phyloP scores from a whole-genome alignment of 2,113 vertebrate species.

The Protobothrops flavoviridis region DNA sequence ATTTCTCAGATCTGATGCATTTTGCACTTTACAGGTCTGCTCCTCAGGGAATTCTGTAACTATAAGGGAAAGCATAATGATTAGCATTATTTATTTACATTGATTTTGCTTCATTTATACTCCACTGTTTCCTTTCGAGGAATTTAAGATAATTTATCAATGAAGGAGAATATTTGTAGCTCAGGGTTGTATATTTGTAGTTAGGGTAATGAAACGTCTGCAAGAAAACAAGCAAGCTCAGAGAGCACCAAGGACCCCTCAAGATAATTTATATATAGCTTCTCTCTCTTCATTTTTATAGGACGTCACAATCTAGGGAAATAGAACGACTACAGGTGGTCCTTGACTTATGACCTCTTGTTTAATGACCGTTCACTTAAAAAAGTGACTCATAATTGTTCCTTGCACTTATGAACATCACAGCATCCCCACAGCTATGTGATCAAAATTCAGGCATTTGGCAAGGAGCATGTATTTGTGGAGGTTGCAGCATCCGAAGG shows the following conservation, averaged over 20 bases:
- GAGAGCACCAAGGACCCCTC: too few relatives aligned
- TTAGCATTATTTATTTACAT: background rate
- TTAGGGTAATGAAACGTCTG: too few relatives aligned
- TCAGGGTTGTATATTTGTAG: too few relatives aligned
- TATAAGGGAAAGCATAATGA: background rate
- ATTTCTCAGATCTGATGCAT: background rate
- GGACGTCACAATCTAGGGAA: background rate
- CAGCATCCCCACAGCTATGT: background rate
- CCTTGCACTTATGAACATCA: background rate
- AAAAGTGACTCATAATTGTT: background rate
- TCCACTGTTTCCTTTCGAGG: background rate
- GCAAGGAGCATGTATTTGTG: background rate
- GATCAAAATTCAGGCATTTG: background rate
- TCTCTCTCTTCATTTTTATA: background rate
- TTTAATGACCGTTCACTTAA: background rate
- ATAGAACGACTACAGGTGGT: background rate
- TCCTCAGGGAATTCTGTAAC: background rate
- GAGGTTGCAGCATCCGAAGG: too few relatives aligned
- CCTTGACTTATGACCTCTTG: background rate
- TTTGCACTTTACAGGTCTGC: background rate
- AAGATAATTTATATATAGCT: background rate
- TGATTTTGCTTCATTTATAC: background rate
- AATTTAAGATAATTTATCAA: background rate
- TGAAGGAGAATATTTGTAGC: too few relatives aligned
- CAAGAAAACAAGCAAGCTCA: too few relatives aligned